Evolutionary conservation across 2,888 invertebrate species (phyloP).

Genomic region (Pyrgus malvae): DNA sequence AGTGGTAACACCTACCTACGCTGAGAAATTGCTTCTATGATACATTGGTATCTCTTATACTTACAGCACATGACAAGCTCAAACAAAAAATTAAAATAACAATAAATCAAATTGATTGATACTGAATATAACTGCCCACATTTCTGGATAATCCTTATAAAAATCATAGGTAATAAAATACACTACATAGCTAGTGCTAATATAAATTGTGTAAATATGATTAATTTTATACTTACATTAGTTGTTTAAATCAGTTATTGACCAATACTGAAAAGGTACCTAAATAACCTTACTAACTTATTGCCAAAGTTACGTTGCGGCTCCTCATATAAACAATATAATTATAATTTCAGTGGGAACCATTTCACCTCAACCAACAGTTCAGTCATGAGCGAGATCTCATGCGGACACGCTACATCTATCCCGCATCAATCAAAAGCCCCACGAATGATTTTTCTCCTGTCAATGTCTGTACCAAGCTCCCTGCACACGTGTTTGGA

Average conservation of each 20-base stretch:
- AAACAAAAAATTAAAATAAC: too few relatives aligned
- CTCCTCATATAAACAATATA: conserved; percentile 43
- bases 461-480: conserved; percentile 81
- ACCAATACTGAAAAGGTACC: conserved; percentile 76
- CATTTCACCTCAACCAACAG: conserved; percentile 42
- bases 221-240: conserved; percentile 66
- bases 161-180: conserved; percentile 51
- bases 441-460: conserved; percentile 34
- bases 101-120: not conserved
- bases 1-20: too few relatives aligned
- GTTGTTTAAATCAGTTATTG: conserved; percentile 63
- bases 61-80: too few relatives aligned
- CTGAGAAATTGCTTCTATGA: too few relatives aligned
- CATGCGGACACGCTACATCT: conserved; percentile 39
- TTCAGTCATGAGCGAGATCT: conserved; percentile 51
- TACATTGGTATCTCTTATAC: too few relatives aligned
- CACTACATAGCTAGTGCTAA: conserved; percentile 71
- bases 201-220: conserved; percentile 70
- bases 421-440: conserved; percentile 38
- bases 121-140: conserved; percentile 32
- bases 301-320: conserved; percentile 70
- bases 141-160: conserved; percentile 28
- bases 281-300: conserved; percentile 68
- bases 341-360: conserved; percentile 36
- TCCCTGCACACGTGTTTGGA: conserved; percentile 84